phyloP scores from a whole-genome alignment of 2,113 vertebrate genomes.

The Equus przewalskii region DNA sequence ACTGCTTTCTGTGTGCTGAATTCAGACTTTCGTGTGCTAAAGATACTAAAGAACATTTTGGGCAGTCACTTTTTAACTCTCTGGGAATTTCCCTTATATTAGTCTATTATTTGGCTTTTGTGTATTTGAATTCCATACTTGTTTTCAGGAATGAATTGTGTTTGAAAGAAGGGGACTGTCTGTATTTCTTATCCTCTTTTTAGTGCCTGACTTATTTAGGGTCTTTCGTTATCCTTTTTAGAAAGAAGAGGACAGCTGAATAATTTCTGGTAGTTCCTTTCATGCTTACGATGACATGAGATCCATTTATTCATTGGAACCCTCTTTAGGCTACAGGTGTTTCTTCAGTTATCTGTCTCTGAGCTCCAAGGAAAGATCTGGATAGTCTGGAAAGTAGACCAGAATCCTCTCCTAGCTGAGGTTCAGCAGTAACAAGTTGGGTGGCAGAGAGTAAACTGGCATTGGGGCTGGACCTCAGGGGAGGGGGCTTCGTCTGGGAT shows the following conservation, averaged over 20 bases:
- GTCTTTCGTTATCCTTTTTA: neutral
- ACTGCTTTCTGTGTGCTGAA: neutral
- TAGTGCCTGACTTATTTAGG: neutral
- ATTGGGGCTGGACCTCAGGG: neutral
- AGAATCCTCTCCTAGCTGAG: neutral
- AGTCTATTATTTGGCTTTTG: neutral
- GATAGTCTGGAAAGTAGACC: neutral
- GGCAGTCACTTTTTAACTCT: neutral
- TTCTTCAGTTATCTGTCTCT: neutral
- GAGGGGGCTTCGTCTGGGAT: neutral
- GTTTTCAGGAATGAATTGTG: conserved; percentile 22
- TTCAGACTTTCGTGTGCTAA: neutral
- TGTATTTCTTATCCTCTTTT: neutral
- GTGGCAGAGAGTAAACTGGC: neutral
- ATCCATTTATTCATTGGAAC: neutral
- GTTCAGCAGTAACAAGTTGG: neutral
- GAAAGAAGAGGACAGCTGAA: neutral
- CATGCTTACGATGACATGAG: neutral
- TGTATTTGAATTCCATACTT: neutral
- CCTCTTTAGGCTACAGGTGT: neutral
- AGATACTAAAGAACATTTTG: neutral
- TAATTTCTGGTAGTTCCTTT: neutral
- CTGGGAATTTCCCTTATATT: neutral
- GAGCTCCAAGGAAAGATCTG: neutral
- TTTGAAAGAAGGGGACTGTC: neutral